Base-by-base conservation (phyloP, 2,113 vertebrate species). In the Xenus cinereus region DNA sequence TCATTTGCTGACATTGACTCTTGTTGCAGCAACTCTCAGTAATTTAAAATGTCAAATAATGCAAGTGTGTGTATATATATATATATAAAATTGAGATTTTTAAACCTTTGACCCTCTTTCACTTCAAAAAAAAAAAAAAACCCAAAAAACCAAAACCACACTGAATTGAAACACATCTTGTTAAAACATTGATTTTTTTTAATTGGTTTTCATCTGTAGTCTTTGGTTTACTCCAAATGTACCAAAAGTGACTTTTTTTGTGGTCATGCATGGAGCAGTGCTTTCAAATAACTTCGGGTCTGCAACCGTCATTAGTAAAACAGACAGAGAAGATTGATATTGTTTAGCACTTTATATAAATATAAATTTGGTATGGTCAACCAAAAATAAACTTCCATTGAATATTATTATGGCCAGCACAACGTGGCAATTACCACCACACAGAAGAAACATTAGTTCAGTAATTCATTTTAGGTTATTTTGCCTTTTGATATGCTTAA, bases 381-480 rank as follows among this genome's bases (percentile, higher is more conserved):
- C 60, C 86, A 83, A 97, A 95, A 95, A 84, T 90, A 97, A 95
- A 94, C 84, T 93, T 88, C 87, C 23, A 67, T 81, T 90, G 89
- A 88, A 50, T 95, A 77, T 94, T 21, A 57, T 63, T 82, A 92
- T 94, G 89, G 68, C 81, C 64, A 83, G 82, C 87, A 84, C 64
- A 96, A 83, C 84, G 62, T 85, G 81, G 75, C 80, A 96, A 91
- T 96, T 94, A 90, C 91, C 84, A 67, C 60, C 72, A 91, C 43
- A 74, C 63, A 74, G 88, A 88, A 76, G 73, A 96, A 95, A 94
- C 60, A 30, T 72, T 94, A 92, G 66, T 77, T 76, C 86, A 90
- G 84, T 89, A 75, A 90, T 92, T 90, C n/a, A 73, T 92, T 96
- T 97, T 95, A 73, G n/a, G 73, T 96, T 94, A 78, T 95, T 95